Evolutionary conservation across 2,888 invertebrate genomes (phyloP), one percentile per base, ranked within the genome.

Genomic region (Trichogramma evanescens): DNA sequence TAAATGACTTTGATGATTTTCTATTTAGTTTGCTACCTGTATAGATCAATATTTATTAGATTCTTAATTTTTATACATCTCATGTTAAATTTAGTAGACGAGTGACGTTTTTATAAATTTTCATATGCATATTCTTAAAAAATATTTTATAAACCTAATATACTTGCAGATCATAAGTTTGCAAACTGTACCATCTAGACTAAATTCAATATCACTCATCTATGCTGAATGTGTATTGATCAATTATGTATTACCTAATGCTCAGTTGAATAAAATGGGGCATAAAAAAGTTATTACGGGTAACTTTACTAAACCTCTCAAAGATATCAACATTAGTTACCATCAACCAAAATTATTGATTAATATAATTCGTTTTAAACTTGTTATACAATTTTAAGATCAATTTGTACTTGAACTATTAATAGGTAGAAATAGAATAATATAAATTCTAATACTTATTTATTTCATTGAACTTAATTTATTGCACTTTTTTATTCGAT

Each of bases 251-350:
- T 60, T 62, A 59, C 58, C 58, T 41, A 62, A 64, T 52, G 64
- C 64, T 64, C 64, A 59, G 60, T 60, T 62, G 60, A 64, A 64
- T 64, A 62, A 64, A 64, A 64, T 62, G 62, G 64, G 61, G 60
- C 62, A 58, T 62, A 60, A 60, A 57, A 58, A 58, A 56, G 44
- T 5, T 49, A 26, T 61, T 45, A n/a, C n/a, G 26, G 26, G 26
- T 26, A 26, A 26, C 26, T 26, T 26, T 26, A 26, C 26, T 26
- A 2, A 26, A 26, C 26, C 26, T 26, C 3, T 26, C 26, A 2
- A 26, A 26, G 26, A 1, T 26, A 26, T 26, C 26, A 26, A 26
- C 26, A 26, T 26, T 26, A 26, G 26, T 26, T 26, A 26, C 26
- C 26, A 26, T 26, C 2, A 4, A 46, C 46, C 9, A 46, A 10